phyloP scores from a whole-genome alignment of 1,140 invertebrate genomes.

The Drosophila truncata region DNA sequence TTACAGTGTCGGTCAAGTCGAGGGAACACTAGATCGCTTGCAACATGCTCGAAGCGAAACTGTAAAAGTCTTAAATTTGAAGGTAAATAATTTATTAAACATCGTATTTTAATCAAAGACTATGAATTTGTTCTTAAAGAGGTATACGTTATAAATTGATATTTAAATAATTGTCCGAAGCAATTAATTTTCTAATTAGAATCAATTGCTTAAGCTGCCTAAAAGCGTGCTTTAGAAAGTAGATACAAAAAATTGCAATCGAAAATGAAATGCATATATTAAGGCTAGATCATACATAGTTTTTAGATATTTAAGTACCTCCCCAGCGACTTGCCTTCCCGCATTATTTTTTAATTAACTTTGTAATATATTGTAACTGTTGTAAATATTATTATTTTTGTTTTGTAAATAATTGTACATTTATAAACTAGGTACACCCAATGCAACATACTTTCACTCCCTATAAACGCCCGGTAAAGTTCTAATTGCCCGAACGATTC shows the following conservation, averaged over 20 bases:
- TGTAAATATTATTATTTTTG: too few species aligned
- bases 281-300: not conserved
- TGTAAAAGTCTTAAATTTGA: too few species aligned
- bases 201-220: not conserved
- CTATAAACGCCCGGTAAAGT: too few species aligned
- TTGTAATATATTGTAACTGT: too few species aligned
- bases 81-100: not conserved
- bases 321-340: too few species aligned
- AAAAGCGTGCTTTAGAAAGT: not conserved
- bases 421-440: too few species aligned
- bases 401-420: too few species aligned
- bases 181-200: not conserved
- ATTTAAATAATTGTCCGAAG: too few species aligned
- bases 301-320: not conserved
- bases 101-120: not conserved
- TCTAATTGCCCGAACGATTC: too few species aligned
- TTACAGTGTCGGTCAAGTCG: not conserved
- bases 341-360: too few species aligned
- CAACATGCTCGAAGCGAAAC: conserved; percentile 1
- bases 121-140: not conserved
- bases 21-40: conserved; percentile 7
- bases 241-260: not conserved
- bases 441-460: too few species aligned
- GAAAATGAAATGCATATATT: not conserved
- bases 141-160: too few species aligned